Conservation (phyloP, 1,140 invertebrate genomes). For the Drusus annulatus region DNA sequence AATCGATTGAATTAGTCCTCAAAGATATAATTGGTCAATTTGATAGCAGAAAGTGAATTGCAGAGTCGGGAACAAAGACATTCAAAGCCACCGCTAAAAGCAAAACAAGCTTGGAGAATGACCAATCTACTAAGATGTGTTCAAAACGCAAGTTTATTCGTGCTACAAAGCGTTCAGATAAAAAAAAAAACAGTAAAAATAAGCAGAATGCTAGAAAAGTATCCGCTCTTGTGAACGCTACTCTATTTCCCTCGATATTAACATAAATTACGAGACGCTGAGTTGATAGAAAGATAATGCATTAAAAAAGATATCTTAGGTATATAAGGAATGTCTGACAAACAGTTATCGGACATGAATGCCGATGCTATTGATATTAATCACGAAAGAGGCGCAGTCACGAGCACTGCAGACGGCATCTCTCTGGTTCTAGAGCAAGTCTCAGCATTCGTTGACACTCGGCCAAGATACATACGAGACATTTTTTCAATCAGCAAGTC, state of each 20-base stretch:
- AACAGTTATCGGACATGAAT: slow-evolving; percentile 12
- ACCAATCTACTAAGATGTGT: too few species aligned
- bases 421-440: slow-evolving; percentile 4
- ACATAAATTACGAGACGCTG: neutral
- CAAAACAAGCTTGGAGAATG: neutral
- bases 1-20: slow-evolving; percentile 24
- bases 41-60: slow-evolving; percentile 25
- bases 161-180: too few species aligned
- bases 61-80: slow-evolving; percentile 12
- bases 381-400: slow-evolving; percentile 14
- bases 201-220: too few species aligned
- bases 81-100: neutral
- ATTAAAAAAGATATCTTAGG: neutral
- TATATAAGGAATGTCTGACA: slow-evolving; percentile 9
- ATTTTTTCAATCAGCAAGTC: slow-evolving; percentile 7
- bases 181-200: too few species aligned
- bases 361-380: neutral
- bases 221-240: too few species aligned
- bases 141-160: too few species aligned
- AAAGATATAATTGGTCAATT: slow-evolving; percentile 31
- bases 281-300: neutral
- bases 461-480: slow-evolving; percentile 15
- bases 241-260: neutral
- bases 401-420: neutral
- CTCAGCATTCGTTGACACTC: neutral